A percentile compares a stretch with the other conserved stretches of the same genome.
These are phyloP conservation scores for Pelecanus crispus DNA, from an alignment of 2,113 vertebrate genomes.

Conservation along the genomic window DNA sequence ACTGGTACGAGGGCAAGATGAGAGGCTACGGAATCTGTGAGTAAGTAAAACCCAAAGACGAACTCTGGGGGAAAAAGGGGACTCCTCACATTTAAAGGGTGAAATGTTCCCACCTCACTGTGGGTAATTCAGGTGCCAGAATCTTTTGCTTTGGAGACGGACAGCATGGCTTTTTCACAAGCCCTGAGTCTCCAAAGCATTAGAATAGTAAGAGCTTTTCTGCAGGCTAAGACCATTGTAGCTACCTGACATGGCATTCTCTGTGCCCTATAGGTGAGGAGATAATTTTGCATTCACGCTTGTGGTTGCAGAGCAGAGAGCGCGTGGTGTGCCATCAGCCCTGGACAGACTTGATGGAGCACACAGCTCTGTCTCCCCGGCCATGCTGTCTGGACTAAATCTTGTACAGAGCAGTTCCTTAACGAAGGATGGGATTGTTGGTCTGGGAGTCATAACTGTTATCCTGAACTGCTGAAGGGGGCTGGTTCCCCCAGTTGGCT, in stretches of 20 bases:
- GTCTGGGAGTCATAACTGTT: neutral
- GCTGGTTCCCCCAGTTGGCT: neutral
- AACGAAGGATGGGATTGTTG: neutral
- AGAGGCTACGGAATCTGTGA: slow-evolving; percentile 80
- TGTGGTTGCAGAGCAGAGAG: neutral
- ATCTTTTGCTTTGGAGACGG: neutral
- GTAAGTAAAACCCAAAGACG: slow-evolving; percentile 57
- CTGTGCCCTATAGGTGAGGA: neutral
- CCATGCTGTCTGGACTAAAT: neutral
- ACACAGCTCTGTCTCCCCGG: neutral
- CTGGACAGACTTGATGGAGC: neutral
- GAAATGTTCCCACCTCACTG: too few relatives aligned
- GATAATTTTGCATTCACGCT: neutral
- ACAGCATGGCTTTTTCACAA: neutral
- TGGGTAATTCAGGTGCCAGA: neutral
- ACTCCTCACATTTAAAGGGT: accelerated
- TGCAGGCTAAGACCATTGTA: neutral
- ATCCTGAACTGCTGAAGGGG: too few relatives aligned
- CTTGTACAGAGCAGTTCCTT: neutral
- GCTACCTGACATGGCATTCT: neutral
- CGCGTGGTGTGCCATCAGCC: neutral
- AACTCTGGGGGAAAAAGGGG: neutral
- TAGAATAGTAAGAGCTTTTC: neutral
- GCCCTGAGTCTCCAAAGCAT: neutral
- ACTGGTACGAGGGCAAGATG: slow-evolving; percentile 73